These are phyloP conservation scores for Eupithecia exiguata DNA, from an alignment of 2,888 invertebrate genomes.

Conservation along the genomic window DNA sequence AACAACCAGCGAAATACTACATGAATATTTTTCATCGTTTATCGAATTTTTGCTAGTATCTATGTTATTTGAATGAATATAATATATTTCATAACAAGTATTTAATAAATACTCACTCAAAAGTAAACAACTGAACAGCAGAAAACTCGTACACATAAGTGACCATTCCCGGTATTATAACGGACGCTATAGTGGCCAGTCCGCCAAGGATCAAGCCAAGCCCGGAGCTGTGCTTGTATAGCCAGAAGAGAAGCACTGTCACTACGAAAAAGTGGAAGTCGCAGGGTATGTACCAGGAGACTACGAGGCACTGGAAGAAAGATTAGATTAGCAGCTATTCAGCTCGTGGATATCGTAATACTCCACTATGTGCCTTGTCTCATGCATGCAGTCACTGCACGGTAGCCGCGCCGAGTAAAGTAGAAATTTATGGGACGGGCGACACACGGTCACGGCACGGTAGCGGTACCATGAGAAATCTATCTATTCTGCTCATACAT, in stretches of 20 bases:
- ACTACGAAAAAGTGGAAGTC: slow-evolving; percentile 88
- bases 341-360: neutral
- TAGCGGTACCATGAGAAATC: too few species aligned
- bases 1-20: too few species aligned
- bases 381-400: too few species aligned
- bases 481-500: too few species aligned
- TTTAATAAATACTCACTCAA: slow-evolving; percentile 69
- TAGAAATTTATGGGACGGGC: too few species aligned
- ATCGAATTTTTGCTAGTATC: too few species aligned
- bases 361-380: neutral
- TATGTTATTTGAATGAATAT: too few species aligned
- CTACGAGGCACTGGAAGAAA: slow-evolving; percentile 85
- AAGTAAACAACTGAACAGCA: slow-evolving; percentile 83
- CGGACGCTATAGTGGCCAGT: slow-evolving; percentile 65
- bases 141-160: slow-evolving; percentile 78
- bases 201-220: slow-evolving; percentile 67
- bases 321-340: neutral
- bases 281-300: slow-evolving; percentile 88
- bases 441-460: too few species aligned
- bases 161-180: slow-evolving; percentile 79
- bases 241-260: slow-evolving; percentile 74
- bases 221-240: slow-evolving; percentile 69
- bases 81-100: too few species aligned
- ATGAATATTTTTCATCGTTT: too few species aligned
- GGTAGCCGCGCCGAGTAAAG: too few species aligned